These are phyloP conservation scores for Pegea sp. DNA, from an alignment of 23 tunicate species.

Conservation along the genomic window DNA sequence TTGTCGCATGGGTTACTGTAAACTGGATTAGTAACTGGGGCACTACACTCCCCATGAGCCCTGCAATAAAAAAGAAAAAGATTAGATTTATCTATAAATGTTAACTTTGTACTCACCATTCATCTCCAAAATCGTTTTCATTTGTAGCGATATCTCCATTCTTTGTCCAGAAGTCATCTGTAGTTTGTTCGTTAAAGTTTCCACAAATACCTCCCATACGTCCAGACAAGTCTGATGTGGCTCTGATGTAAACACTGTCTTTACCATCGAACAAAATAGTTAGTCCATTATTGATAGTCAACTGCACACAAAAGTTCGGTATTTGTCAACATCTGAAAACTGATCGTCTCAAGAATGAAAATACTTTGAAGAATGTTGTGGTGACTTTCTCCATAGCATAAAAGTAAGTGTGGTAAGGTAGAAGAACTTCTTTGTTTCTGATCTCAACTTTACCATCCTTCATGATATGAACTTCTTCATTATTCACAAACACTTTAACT, in stretches of 20 bases:
- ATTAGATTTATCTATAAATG: too few species aligned
- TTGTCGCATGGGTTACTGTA: constrained; percentile 63
- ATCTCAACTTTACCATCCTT: constrained; percentile 69
- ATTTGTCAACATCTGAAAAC: neutral
- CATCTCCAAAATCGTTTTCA: constrained; percentile 91
- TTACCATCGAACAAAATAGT: constrained; percentile 77
- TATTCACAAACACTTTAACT: constrained; percentile 60
- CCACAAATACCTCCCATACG: constrained; percentile 79
- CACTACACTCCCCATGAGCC: constrained; percentile 55
- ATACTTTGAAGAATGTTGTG: constrained; percentile 71
- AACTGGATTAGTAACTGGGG: constrained; percentile 50
- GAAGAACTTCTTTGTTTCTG: constrained; percentile 47
- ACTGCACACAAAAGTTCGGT: constrained; percentile 5
- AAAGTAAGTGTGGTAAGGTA: constrained; percentile 86
- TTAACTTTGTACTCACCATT: constrained; percentile 26
- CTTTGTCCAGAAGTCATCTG: constrained; percentile 79
- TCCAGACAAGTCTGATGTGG: constrained; percentile 44
- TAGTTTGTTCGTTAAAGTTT: constrained; percentile 77
- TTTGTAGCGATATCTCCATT: constrained; percentile 85
- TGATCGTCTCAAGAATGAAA: neutral
- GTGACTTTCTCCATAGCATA: constrained; percentile 97
- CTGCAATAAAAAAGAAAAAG: constrained; percentile 12
- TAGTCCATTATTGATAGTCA: constrained; percentile 86
- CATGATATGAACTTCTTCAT: constrained; percentile 55
- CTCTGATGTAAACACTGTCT: constrained; percentile 71